Conservation (phyloP, 2,888 invertebrate species). For the Apantesis nais region DNA sequence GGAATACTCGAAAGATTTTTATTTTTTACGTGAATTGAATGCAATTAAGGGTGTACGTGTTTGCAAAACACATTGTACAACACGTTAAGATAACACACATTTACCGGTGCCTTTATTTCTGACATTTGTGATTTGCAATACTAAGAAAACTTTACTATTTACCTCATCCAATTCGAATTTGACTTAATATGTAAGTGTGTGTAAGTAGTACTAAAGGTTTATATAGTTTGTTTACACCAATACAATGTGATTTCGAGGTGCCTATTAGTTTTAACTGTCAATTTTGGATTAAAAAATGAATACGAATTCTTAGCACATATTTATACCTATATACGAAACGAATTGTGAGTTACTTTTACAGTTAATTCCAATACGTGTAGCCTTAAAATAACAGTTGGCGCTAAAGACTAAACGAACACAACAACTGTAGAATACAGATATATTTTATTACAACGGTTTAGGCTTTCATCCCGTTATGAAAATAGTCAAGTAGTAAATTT, state of each 20-base stretch:
- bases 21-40: constrained; percentile 4
- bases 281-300: neutral
- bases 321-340: neutral
- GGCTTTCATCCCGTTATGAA: no score
- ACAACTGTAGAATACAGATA: no score
- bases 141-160: neutral
- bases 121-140: neutral
- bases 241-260: neutral
- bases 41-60: neutral
- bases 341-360: no score
- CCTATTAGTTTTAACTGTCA: neutral
- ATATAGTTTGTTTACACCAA: neutral
- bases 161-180: neutral
- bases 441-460: no score
- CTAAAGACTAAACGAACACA: no score
- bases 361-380: no score
- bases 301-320: neutral
- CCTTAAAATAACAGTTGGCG: no score
- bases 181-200: no score
- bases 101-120: neutral
- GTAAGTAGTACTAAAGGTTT: no score
- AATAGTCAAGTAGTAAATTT: no score
- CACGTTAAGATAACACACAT: neutral
- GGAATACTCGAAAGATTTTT: constrained; percentile 37
- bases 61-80: neutral